Percentiles rank a stretch among this genome's conserved stretches.
Evolutionary conservation across 2,888 invertebrate genomes (phyloP).

Genomic region (Pilophorus perplexus): DNA sequence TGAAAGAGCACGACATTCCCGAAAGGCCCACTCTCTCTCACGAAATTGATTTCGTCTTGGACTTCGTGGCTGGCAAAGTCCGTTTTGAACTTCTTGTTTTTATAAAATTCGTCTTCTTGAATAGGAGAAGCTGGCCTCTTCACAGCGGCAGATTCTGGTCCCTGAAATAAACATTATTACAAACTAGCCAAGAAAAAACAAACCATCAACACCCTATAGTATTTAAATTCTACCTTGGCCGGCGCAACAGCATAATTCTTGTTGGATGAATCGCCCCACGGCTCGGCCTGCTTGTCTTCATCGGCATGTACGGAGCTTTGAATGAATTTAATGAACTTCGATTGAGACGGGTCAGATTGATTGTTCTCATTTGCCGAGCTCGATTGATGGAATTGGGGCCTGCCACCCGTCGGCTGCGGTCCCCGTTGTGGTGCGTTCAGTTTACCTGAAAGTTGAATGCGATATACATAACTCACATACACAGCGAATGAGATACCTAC

Average conservation of each 20-base stretch:
- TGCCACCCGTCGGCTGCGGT: not conserved
- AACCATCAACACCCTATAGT: too few relatives aligned
- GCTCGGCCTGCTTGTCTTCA: slow-evolving; percentile 6
- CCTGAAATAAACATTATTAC: too few relatives aligned
- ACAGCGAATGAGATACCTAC: not conserved
- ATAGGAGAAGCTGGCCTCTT: slow-evolving; percentile 20
- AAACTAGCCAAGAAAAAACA: too few relatives aligned
- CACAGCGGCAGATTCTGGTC: not conserved
- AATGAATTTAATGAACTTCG: slow-evolving; percentile 32
- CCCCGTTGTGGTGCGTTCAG: slow-evolving; percentile 18
- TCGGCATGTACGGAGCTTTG: slow-evolving; percentile 1
- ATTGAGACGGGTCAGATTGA: not conserved
- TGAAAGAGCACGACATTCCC: slow-evolving; percentile 52
- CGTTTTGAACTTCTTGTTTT: slow-evolving; percentile 5
- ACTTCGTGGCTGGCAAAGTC: slow-evolving; percentile 2
- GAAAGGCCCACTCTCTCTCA: slow-evolving; percentile 48
- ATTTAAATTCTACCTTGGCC: too few relatives aligned
- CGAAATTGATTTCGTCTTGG: slow-evolving; percentile 19
- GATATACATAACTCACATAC: not conserved
- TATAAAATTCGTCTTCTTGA: slow-evolving; percentile 9
- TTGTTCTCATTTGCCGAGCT: not conserved
- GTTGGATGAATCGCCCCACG: not conserved
- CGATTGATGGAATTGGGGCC: not conserved
- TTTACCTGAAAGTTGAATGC: slow-evolving; percentile 8
- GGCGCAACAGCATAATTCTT: not conserved